A percentile compares a stretch with the other conserved stretches of the same genome.
These are phyloP conservation scores for Tychaedon coryphoeus DNA, from an alignment of 2,113 vertebrate genomes.

Conservation along the genomic window DNA sequence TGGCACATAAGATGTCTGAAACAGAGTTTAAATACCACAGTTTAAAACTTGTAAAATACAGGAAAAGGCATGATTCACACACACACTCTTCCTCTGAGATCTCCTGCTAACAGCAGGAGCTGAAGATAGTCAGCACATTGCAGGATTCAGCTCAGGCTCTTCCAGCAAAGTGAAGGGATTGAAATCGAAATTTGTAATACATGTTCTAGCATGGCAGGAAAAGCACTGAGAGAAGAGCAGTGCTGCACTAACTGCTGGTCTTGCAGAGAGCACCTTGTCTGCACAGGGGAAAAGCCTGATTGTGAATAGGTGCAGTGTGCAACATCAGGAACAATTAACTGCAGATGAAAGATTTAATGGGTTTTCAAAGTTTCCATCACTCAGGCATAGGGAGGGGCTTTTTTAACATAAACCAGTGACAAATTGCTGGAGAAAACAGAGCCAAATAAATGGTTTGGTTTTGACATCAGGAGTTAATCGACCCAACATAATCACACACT, in stretches of 20 bases:
- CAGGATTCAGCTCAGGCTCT: conserved; percentile 10
- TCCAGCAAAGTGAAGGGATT: background rate
- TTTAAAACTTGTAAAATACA: background rate
- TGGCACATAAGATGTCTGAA: background rate
- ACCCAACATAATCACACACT: conserved; percentile 50
- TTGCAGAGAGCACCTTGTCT: background rate
- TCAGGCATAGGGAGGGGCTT: conserved; percentile 1
- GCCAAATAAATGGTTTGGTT: conserved; percentile 27
- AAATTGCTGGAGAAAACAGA: conserved; percentile 37
- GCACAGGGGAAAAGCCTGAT: background rate
- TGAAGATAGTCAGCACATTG: background rate
- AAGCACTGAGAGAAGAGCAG: background rate
- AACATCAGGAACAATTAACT: conserved; percentile 18
- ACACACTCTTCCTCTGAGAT: background rate
- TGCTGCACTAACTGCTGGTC: background rate
- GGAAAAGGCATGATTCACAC: conserved; percentile 13
- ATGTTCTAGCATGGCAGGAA: background rate
- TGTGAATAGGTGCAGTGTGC: conserved; percentile 22
- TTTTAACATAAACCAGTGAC: conserved; percentile 49
- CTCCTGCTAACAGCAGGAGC: background rate
- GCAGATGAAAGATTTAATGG: conserved; percentile 41
- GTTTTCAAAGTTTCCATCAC: conserved; percentile 41
- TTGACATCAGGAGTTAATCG: conserved; percentile 57
- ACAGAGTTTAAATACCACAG: background rate
- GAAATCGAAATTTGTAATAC: background rate